Conservation (phyloP, 92 coral and sea anemone species). For the Isaurus tuberculatus region DNA sequence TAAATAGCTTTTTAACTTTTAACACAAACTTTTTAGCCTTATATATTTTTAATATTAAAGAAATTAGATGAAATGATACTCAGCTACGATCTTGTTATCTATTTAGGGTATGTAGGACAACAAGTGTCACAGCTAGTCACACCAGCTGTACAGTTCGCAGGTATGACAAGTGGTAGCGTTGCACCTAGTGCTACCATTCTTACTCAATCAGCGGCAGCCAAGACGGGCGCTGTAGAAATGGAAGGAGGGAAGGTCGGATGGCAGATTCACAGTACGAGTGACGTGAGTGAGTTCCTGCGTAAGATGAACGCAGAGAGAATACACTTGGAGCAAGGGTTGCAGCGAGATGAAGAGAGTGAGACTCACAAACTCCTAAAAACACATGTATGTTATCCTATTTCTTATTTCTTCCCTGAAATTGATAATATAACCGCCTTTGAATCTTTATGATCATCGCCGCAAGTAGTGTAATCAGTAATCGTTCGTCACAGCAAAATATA, state of each 20-base stretch:
- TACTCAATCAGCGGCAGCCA: constrained; percentile 53
- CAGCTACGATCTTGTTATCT: too few species aligned
- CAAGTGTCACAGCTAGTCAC: constrained; percentile 7
- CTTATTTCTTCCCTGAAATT: not conserved
- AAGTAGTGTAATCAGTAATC: too few species aligned
- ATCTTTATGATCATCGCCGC: too few species aligned
- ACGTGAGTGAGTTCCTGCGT: constrained; percentile 92
- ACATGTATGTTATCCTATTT: constrained; percentile 63
- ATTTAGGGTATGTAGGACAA: not conserved
- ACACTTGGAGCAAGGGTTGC: constrained; percentile 84
- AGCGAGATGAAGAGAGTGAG: constrained; percentile 92
- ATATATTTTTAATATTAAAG: too few species aligned
- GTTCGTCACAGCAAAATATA: too few species aligned
- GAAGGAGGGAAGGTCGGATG: constrained; percentile 62
- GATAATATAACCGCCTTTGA: not conserved
- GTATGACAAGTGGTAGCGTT: constrained; percentile 38
- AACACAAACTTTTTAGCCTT: too few species aligned
- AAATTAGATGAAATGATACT: too few species aligned
- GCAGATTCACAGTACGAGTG: constrained; percentile 89
- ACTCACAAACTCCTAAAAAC: constrained; percentile 80
- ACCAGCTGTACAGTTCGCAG: constrained; percentile 42
- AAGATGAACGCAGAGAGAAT: constrained; percentile 95
- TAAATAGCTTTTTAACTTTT: too few species aligned
- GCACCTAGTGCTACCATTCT: constrained; percentile 57
- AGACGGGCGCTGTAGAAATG: constrained; percentile 48